These are phyloP conservation scores for Gerris buenoi DNA, from an alignment of 1,140 invertebrate genomes.

Conservation along the genomic window DNA sequence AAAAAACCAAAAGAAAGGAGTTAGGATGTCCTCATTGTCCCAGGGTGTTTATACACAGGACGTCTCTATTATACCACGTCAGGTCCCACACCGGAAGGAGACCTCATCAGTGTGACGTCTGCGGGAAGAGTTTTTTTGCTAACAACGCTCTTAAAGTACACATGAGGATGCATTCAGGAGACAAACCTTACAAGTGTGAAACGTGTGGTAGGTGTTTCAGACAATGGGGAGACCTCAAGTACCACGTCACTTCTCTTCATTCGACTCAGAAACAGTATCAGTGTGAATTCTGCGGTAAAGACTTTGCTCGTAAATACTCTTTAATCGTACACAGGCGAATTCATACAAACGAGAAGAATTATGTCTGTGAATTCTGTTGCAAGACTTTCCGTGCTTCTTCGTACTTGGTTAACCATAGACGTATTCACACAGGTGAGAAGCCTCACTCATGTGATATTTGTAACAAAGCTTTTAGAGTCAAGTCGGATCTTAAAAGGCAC, in stretches of 20 bases:
- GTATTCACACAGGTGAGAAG: constrained; percentile 80
- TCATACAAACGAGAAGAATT: constrained; percentile 79
- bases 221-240: constrained; percentile 78
- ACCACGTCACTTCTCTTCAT: constrained; percentile 75
- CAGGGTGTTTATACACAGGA: constrained; percentile 60
- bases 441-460: constrained; percentile 62
- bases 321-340: constrained; percentile 78
- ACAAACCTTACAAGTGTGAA: constrained; percentile 65
- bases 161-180: constrained; percentile 53
- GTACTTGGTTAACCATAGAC: constrained; percentile 68
- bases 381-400: constrained; percentile 73
- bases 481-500: constrained; percentile 78
- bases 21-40: constrained; percentile 48
- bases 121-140: constrained; percentile 66
- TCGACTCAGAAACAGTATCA: constrained; percentile 66
- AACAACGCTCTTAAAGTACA: constrained; percentile 57
- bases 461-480: constrained; percentile 66
- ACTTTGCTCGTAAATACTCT: constrained; percentile 84
- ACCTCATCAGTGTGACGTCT: constrained; percentile 64
- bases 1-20: constrained; percentile 11
- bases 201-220: constrained; percentile 60
- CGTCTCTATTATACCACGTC: constrained; percentile 71
- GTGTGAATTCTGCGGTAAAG: constrained; percentile 81
- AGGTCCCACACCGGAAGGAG: constrained; percentile 58
- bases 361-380: constrained; percentile 69